A percentile compares a stretch with the other conserved stretches of the same genome.
Evolutionary conservation across 2,797 vertebrate species (phyloP).

Genomic region (Myripristis murdjan): DNA sequence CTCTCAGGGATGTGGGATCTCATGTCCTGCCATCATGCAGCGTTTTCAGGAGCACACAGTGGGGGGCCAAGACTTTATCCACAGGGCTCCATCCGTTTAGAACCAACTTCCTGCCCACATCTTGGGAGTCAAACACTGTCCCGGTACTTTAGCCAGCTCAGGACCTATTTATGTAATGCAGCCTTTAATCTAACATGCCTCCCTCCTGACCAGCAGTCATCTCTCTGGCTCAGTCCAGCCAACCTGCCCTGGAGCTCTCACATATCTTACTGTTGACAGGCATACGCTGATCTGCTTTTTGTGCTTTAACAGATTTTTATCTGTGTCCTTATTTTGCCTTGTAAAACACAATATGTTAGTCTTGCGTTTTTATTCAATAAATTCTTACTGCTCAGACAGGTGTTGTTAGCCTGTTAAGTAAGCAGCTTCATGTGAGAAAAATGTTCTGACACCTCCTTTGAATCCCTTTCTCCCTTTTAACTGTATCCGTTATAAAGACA

Average conservation of each 20-base stretch:
- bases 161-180: conserved; percentile 28
- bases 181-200: conserved; percentile 39
- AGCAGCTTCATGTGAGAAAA: not conserved
- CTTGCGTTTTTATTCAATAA: too few species aligned
- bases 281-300: not conserved
- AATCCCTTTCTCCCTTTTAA: not conserved
- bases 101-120: conserved; percentile 26
- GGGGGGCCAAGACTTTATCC: conserved; percentile 18
- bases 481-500: not conserved
- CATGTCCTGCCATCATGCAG: conserved; percentile 27
- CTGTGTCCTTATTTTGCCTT: too few species aligned
- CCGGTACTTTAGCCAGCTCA: conserved; percentile 25
- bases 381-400: not conserved
- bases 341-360: too few species aligned
- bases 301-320: too few species aligned
- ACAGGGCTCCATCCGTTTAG: conserved; percentile 3
- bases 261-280: not conserved
- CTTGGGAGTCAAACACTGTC: conserved; percentile 10
- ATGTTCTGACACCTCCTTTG: not conserved
- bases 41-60: conserved; percentile 34
- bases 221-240: not conserved
- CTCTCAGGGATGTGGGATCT: conserved; percentile 50
- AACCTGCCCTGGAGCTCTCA: not conserved
- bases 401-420: not conserved
- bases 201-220: conserved; percentile 12